A percentile compares a stretch with the other conserved stretches of the same genome.
These are phyloP conservation scores for Raja brachyura DNA, from an alignment of 2,113 vertebrate genomes.

Conservation along the genomic window DNA sequence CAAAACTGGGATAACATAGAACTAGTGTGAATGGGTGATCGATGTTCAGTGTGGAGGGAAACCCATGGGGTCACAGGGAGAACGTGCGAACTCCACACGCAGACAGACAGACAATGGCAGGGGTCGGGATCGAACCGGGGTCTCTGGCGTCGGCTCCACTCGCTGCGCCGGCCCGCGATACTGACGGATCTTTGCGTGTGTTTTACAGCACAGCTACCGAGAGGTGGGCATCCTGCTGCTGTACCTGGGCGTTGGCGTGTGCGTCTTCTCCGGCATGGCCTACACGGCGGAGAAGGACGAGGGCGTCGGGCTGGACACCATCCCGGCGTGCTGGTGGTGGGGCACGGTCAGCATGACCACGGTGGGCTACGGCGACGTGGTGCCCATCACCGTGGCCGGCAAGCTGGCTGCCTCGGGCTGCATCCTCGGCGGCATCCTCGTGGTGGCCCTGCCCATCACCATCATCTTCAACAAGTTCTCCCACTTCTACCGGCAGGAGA, in stretches of 20 bases:
- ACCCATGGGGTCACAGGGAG: no score
- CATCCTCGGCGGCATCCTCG: conserved; percentile 88
- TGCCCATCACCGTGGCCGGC: conserved; percentile 81
- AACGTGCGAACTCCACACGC: no score
- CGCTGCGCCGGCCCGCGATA: no score
- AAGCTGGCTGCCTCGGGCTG: conserved; percentile 90
- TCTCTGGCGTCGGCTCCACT: no score
- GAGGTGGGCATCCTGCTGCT: conserved; percentile 92
- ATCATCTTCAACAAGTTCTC: conserved; percentile 99
- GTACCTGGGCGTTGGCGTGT: conserved; percentile 88
- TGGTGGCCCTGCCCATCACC: conserved; percentile 91
- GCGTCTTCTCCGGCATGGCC: conserved; percentile 84
- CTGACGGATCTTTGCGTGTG: fast-evolving
- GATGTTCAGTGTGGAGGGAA: no score
- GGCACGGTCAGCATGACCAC: conserved; percentile 98
- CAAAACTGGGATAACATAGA: no score
- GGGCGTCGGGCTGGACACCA: conserved; percentile 83
- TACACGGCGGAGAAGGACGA: conserved; percentile 91
- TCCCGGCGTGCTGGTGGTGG: conserved; percentile 99
- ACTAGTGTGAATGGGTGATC: no score
- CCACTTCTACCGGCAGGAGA: conserved; percentile 90
- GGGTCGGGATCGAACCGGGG: no score
- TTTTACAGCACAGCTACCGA: conserved; percentile 88
- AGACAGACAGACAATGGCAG: no score
- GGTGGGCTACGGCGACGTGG: conserved; percentile 89